A percentile compares a stretch with the other conserved stretches of the same genome.
These are phyloP conservation scores for Podiceps cristatus DNA, from an alignment of 2,113 vertebrate species.

Conservation along the genomic window DNA sequence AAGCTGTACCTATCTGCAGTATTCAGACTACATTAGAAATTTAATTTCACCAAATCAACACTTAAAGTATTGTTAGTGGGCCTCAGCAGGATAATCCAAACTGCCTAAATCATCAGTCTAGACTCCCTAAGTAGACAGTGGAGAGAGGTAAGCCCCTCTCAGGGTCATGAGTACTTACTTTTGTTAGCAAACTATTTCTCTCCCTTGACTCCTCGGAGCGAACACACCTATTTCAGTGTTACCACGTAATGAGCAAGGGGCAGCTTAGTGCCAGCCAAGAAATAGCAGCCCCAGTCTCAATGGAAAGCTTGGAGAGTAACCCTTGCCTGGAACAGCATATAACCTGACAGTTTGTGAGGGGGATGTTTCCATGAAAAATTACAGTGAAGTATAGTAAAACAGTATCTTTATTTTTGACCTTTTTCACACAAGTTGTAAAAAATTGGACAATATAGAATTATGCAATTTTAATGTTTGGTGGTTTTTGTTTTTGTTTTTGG, in stretches of 20 bases:
- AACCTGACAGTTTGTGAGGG: neutral
- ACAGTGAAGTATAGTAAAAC: neutral
- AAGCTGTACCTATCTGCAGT: neutral
- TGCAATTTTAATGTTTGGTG: neutral
- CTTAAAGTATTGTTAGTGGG: neutral
- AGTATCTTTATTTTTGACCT: neutral
- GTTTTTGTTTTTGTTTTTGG: too few relatives aligned
- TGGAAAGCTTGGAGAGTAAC: neutral
- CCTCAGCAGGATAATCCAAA: slow-evolving; percentile 19
- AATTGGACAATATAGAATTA: neutral
- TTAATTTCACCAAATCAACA: neutral
- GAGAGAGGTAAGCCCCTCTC: neutral
- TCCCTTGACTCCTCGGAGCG: neutral
- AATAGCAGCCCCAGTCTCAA: neutral
- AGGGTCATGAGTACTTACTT: neutral
- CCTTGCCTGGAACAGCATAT: neutral
- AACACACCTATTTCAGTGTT: neutral
- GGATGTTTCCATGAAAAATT: neutral
- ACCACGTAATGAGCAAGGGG: neutral
- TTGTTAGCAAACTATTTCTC: neutral
- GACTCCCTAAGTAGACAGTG: neutral
- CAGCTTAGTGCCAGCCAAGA: neutral
- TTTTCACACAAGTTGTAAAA: neutral
- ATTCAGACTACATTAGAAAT: slow-evolving; percentile 3
- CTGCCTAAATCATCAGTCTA: slow-evolving; percentile 42